phyloP scores from a whole-genome alignment of 2,113 vertebrate species.

The Mesembrinibis cayennensis region DNA sequence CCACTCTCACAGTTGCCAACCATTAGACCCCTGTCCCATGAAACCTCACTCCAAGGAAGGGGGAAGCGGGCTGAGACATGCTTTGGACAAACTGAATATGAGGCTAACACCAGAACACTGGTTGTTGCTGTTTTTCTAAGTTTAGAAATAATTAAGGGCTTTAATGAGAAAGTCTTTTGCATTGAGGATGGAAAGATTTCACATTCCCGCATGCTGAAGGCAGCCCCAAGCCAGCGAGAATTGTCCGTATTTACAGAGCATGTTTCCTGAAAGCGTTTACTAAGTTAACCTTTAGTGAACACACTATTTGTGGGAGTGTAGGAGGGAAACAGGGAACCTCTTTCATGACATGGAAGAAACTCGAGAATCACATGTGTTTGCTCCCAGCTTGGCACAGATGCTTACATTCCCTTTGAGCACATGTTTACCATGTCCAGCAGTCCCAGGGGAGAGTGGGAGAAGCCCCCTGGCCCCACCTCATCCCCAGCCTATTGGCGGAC shows the following conservation, averaged over 20 bases:
- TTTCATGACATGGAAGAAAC: neutral
- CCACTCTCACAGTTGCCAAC: neutral
- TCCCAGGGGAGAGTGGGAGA: neutral
- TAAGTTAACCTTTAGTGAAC: neutral
- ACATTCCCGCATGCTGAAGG: neutral
- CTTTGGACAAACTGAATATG: neutral
- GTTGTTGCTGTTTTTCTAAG: neutral
- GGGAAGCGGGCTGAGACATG: neutral
- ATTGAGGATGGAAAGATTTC: neutral
- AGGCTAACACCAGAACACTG: neutral
- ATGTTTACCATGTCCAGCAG: neutral
- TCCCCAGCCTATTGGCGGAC: neutral
- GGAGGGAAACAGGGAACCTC: neutral
- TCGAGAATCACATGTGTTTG: neutral
- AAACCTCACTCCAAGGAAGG: neutral
- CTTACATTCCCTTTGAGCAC: neutral
- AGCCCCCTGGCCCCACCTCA: neutral
- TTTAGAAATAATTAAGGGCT: constrained; percentile 26
- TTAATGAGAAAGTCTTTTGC: neutral
- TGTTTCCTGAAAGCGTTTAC: neutral
- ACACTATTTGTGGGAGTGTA: neutral
- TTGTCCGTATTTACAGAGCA: neutral
- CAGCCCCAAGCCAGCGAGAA: neutral
- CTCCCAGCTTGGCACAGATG: neutral
- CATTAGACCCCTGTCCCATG: neutral